These are phyloP conservation scores for Eumerus sabulonum DNA, from an alignment of 2,888 invertebrate genomes.

Conservation along the genomic window DNA sequence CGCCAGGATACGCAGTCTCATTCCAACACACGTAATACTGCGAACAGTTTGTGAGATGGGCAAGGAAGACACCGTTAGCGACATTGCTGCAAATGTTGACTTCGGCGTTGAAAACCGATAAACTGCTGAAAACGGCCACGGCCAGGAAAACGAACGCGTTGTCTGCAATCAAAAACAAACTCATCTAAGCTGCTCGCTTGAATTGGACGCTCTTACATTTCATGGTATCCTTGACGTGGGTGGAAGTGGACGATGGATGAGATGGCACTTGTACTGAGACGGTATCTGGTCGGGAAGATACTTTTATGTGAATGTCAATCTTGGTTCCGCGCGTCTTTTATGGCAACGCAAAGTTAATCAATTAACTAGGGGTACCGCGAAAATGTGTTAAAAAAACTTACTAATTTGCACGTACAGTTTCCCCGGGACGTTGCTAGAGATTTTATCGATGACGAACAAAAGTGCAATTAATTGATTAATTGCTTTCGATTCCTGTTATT, in stretches of 20 bases:
- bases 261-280: conserved; percentile 36
- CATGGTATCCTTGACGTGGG: conserved; percentile 20
- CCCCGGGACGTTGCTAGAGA: conserved; percentile 25
- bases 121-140: conserved; percentile 2
- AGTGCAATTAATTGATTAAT: conserved; percentile 43
- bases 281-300: conserved; percentile 1
- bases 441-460: conserved; percentile 49
- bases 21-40: conserved; percentile 73
- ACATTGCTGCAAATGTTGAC: conserved; percentile 71
- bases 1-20: conserved; percentile 64
- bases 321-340: conserved; percentile 29
- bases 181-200: not conserved
- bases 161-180: conserved; percentile 16
- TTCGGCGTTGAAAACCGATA: conserved; percentile 9
- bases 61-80: conserved; percentile 71
- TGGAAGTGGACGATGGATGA: not conserved
- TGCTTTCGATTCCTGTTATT: conserved; percentile 16
- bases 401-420: conserved; percentile 11
- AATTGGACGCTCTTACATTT: conserved; percentile 29
- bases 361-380: no score
- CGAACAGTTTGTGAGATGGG: conserved; percentile 69
- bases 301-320: conserved; percentile 40
- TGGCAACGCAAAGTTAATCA: conserved; percentile 1
- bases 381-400: not conserved
- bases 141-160: conserved; percentile 24